Evolutionary conservation across 2,888 invertebrate species (phyloP), one percentile per base, ranked within the genome.

Genomic region (Pristionchus fissidentatus): DNA sequence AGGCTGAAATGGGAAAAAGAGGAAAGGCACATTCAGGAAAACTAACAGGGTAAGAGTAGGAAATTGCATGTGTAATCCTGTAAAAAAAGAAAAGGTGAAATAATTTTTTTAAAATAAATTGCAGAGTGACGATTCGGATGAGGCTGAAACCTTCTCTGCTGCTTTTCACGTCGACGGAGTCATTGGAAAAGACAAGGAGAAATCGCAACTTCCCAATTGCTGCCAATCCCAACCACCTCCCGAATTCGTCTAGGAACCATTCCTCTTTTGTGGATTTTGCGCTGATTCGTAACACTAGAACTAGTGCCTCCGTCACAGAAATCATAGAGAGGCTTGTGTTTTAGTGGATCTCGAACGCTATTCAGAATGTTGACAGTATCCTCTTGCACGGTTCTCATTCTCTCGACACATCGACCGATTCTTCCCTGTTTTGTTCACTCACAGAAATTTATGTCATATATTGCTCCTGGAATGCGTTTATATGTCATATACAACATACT

Each of bases 91-190:
- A n/a, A n/a, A n/a, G n/a, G n/a, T n/a, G n/a, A n/a, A n/a, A n/a
- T n/a, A n/a, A n/a, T n/a, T n/a, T n/a, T n/a, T n/a, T n/a, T n/a
- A n/a, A n/a, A n/a, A 70, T 43, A 41, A 70, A 38, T 22, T 79
- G 7, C 86, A 88, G 77, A 86, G 86, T 70, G 88, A 87, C 29
- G 89, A 90, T 62, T 89, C 89, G 13, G 90, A 90, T 32, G 85
- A 86, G 75, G 75, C 83, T 26, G 83, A 83, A 3, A 70, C 70
- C 70, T 88, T 89, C 83, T 86, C 90, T 10, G 89, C 91, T 22
- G 92, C 92, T 5, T 92, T 92, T 84, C 92, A 92, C 84, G 90
- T 92, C 32, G 92, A 92, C 83, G 92, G 92, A 22, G 92, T 92
- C 43, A 88, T 92, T 43, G 87, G 90, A 55, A 88, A 88, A 80